phyloP scores from a whole-genome alignment of 2,797 vertebrate species.

The Phoxinus dragarum region DNA sequence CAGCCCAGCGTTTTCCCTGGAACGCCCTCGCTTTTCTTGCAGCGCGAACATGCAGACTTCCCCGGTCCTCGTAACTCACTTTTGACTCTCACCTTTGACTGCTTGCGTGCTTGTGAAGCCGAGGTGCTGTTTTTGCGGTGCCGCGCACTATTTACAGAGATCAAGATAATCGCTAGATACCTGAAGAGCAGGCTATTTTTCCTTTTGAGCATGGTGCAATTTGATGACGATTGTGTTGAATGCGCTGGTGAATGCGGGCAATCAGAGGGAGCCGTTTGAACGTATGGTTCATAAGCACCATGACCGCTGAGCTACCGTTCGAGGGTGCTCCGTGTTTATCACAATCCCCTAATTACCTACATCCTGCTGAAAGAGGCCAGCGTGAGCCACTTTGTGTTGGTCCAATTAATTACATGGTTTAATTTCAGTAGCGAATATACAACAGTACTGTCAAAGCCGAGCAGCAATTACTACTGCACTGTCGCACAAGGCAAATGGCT shows the following conservation, averaged over 20 bases:
- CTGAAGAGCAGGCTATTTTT: slow-evolving; percentile 28
- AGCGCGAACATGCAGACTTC: not conserved
- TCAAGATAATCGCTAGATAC: slow-evolving; percentile 15
- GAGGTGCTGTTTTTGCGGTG: slow-evolving; percentile 17
- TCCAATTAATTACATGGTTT: slow-evolving; percentile 63
- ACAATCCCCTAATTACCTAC: slow-evolving; percentile 58
- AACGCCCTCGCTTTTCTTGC: slow-evolving; percentile 42
- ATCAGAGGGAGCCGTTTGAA: slow-evolving; percentile 26
- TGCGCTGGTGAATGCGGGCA: not conserved
- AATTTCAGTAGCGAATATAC: slow-evolving; percentile 58
- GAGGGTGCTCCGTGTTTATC: slow-evolving; percentile 51
- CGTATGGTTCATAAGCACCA: slow-evolving; percentile 14
- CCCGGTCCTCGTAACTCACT: slow-evolving; percentile 33
- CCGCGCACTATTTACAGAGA: slow-evolving; percentile 1
- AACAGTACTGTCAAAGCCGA: slow-evolving; percentile 51
- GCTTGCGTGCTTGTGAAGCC: slow-evolving; percentile 26
- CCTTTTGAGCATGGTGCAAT: slow-evolving; percentile 17
- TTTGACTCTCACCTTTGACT: slow-evolving; percentile 49
- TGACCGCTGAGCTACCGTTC: slow-evolving; percentile 12
- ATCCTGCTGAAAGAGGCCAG: slow-evolving; percentile 53
- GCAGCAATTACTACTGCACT: slow-evolving; percentile 59
- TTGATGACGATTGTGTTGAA: slow-evolving; percentile 26
- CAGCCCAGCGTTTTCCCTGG: slow-evolving; percentile 44
- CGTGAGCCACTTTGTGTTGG: slow-evolving; percentile 51
- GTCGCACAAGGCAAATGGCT: slow-evolving; percentile 51